phyloP scores from a whole-genome alignment of 1,140 invertebrate genomes.

The Drosophila sp. region DNA sequence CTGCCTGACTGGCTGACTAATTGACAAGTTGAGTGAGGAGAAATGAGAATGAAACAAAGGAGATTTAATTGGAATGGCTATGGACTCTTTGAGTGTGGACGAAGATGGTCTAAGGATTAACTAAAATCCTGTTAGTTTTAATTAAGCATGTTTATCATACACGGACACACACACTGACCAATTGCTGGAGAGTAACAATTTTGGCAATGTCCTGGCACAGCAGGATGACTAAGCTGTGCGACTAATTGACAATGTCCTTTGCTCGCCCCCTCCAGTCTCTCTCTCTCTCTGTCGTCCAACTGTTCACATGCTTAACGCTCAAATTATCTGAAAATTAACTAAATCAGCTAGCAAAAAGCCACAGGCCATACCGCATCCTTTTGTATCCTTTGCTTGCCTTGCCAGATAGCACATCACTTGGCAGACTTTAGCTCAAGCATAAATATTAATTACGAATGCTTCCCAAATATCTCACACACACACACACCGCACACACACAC shows the following conservation, averaged over 20 bases:
- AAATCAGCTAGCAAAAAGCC: constrained; percentile 60
- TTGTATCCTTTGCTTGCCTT: not conserved
- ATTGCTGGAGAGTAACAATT: constrained; percentile 45
- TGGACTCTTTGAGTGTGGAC: not conserved
- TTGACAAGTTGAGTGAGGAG: constrained; percentile 67
- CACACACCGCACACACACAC: constrained; percentile 22
- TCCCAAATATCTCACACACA: constrained; percentile 22
- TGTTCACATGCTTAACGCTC: constrained; percentile 65
- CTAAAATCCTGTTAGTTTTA: constrained; percentile 74
- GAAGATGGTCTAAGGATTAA: constrained; percentile 27
- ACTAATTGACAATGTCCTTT: constrained; percentile 67
- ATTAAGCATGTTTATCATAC: constrained; percentile 72
- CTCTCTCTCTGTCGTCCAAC: not conserved
- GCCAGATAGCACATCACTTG: constrained; percentile 39
- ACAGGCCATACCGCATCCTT: constrained; percentile 27
- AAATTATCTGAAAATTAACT: constrained; percentile 76
- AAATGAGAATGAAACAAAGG: constrained; percentile 39
- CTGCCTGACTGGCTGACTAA: constrained; percentile 50
- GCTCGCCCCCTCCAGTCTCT: not conserved
- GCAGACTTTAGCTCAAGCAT: constrained; percentile 33
- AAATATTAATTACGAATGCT: constrained; percentile 59
- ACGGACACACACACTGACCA: constrained; percentile 26
- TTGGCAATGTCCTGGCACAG: constrained; percentile 59
- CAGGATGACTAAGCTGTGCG: constrained; percentile 46
- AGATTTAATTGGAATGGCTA: constrained; percentile 63